These are phyloP conservation scores for Dysdera silvatica DNA, from an alignment of 1,140 invertebrate species.

Conservation along the genomic window DNA sequence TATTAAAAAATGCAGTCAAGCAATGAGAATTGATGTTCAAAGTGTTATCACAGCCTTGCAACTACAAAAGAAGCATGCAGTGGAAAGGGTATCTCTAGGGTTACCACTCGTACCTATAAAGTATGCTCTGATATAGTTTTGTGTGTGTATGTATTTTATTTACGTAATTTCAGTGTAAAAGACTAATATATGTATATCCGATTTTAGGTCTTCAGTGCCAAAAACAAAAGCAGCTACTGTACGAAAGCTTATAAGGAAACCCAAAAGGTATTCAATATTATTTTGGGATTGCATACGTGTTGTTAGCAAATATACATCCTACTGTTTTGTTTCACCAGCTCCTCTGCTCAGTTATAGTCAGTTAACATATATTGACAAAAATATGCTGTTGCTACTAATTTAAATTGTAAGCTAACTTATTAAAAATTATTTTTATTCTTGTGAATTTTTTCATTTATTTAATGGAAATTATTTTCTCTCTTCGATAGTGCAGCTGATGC, in stretches of 20 bases:
- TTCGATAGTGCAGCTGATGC: slow-evolving; percentile 8
- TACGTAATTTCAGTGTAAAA: no score
- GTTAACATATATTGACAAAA: no score
- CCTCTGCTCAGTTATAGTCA: no score
- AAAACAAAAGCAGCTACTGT: neutral
- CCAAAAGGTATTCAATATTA: slow-evolving; percentile 9
- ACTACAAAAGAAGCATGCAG: slow-evolving; percentile 19
- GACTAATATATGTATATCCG: no score
- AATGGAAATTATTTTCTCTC: neutral
- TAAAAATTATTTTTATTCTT: no score
- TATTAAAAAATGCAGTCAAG: slow-evolving; percentile 25
- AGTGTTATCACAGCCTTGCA: slow-evolving; percentile 20
- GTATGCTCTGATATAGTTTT: neutral
- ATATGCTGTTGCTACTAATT: no score
- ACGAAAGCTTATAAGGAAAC: neutral
- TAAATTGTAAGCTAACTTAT: no score
- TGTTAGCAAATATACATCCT: no score
- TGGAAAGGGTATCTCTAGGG: slow-evolving; percentile 16
- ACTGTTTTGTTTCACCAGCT: no score
- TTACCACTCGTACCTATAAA: slow-evolving; percentile 13
- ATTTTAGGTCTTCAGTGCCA: no score
- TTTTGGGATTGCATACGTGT: neutral
- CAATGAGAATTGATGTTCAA: slow-evolving; percentile 7
- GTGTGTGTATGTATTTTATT: no score
- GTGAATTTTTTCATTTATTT: no score